These are phyloP conservation scores for Enteromius viviparus DNA, from an alignment of 2,797 vertebrate genomes.

Conservation along the genomic window DNA sequence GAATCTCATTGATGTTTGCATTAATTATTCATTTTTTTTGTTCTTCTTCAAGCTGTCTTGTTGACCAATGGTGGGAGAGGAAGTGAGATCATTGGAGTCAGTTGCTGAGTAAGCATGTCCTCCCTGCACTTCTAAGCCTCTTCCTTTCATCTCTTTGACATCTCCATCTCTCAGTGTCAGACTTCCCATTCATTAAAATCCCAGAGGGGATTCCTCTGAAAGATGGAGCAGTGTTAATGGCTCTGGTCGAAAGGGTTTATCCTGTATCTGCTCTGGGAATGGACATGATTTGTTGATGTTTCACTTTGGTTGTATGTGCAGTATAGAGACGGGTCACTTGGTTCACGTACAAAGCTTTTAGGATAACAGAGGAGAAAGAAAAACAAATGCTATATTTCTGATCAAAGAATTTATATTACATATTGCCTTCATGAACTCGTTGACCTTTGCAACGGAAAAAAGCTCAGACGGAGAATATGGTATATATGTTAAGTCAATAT, in stretches of 20 bases:
- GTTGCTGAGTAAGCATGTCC: slow-evolving; percentile 53
- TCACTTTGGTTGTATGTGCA: background rate
- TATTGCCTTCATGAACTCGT: background rate
- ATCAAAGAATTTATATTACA: background rate
- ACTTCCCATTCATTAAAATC: slow-evolving; percentile 36
- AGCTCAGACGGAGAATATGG: background rate
- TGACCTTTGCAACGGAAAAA: slow-evolving; percentile 3
- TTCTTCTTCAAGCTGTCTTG: slow-evolving; percentile 31
- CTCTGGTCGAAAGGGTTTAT: slow-evolving; percentile 23
- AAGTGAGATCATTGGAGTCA: slow-evolving; percentile 60
- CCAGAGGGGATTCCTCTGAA: slow-evolving; percentile 43
- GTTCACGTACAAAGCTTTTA: background rate
- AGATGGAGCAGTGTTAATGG: slow-evolving; percentile 36
- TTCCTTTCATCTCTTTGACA: slow-evolving; percentile 24
- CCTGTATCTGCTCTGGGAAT: slow-evolving; percentile 22
- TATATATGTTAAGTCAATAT: background rate
- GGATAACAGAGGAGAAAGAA: background rate
- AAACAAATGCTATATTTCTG: background rate
- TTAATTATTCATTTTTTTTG: slow-evolving; percentile 38
- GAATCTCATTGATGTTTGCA: slow-evolving; percentile 3
- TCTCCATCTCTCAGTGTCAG: slow-evolving; percentile 36
- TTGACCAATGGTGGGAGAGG: slow-evolving; percentile 53
- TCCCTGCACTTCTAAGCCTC: slow-evolving; percentile 25
- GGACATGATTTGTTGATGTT: slow-evolving; percentile 29
- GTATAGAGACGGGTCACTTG: background rate